Evolutionary conservation across 2,888 invertebrate species (phyloP), one percentile per base, ranked within the genome.

Genomic region (Terebella lapidaria): DNA sequence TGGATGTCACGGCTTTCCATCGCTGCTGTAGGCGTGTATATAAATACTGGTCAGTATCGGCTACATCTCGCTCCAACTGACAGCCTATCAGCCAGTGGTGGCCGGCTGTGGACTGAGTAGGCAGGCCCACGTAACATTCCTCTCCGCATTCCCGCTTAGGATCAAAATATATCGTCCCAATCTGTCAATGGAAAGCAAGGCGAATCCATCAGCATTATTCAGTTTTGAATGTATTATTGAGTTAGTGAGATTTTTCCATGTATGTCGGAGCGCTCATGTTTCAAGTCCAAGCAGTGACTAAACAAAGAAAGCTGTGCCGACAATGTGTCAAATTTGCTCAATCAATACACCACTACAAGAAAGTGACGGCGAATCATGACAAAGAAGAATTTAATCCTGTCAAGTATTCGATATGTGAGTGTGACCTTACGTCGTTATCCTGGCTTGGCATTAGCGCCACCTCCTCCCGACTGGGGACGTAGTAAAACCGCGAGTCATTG

Each of bases 71-170:
- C 30, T 88, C 86, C 60, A 89, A 81, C 59, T 83, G 81, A 69
- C 88, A 81, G 1, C 87, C 87, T 66, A 86, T 83, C 60, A 87
- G 79, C 87, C 89, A 89, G 73, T 87, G 87, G 71, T 84, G 86
- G 66, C 87, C 86, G 72, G 85, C 86, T 84, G 74, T 49, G 79
- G 49, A 80, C 27, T 85, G 84, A 24, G 87, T 78, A 56, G 86
- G 84, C 63, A 92, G 84, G 10, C 91, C 91, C 47, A 89, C 84
- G 82, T 91, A 92, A 81, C 91, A 92, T 72, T 85, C 83, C 52
- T 87, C 86, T 67, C 81, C 84, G 81, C 93, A 94, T 61, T 85
- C 84, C 53, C 84, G 81, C 72, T 87, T 86, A 18, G 91, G 87
- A 81, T 89, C 87, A 82, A 91, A 90, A 69, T 81, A 82, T 58